phyloP scores from a whole-genome alignment of 2,888 invertebrate species.

The Proisotoma minuta region DNA sequence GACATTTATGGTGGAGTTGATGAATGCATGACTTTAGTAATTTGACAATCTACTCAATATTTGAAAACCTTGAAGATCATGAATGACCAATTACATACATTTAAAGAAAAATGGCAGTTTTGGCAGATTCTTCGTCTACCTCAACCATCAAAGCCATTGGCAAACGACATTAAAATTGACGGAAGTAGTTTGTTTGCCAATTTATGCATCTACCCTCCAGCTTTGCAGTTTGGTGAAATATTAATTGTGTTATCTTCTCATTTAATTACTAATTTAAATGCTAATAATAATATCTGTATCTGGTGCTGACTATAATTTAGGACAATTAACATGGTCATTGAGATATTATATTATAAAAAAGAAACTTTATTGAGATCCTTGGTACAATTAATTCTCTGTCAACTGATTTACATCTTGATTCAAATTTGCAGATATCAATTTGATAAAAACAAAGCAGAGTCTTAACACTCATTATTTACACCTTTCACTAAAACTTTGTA shows the following conservation, averaged over 20 bases:
- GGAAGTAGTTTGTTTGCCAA: neutral
- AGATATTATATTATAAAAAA: no score
- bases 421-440: neutral
- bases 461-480: no score
- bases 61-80: constrained; percentile 9
- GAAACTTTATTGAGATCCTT: no score
- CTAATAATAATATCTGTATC: no score
- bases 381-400: no score
- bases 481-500: no score
- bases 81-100: constrained; percentile 1
- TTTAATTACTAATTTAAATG: no score
- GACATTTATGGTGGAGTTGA: constrained; percentile 7
- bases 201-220: neutral
- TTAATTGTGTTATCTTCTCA: neutral
- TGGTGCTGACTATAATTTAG: no score
- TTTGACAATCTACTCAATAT: constrained; percentile 5
- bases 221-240: neutral
- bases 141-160: neutral
- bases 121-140: neutral
- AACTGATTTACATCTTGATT: no score
- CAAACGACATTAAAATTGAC: neutral
- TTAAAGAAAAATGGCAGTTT: no score
- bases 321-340: no score
- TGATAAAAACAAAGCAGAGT: neutral
- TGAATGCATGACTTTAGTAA: constrained; percentile 2